A percentile compares a stretch with the other conserved stretches of the same genome.
These are phyloP conservation scores for Sarcophaga variegata DNA, from an alignment of 2,888 invertebrate species.

Conservation along the genomic window DNA sequence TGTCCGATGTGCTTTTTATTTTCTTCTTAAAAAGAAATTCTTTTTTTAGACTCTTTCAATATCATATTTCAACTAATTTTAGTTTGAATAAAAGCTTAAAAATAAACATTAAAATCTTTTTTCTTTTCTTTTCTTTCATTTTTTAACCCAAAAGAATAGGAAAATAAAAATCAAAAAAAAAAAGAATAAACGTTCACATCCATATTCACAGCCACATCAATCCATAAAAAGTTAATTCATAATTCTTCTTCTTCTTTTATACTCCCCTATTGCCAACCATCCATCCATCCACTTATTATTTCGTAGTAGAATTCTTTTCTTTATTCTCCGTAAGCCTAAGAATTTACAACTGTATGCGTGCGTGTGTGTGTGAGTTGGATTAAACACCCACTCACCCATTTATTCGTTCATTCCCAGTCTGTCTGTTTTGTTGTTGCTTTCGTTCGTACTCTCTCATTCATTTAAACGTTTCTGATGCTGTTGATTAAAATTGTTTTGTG, in stretches of 20 bases:
- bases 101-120: conserved; percentile 48
- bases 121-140: conserved; percentile 34
- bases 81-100: conserved; percentile 58
- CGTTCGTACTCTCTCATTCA: not conserved
- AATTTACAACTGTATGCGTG: not conserved
- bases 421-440: not conserved
- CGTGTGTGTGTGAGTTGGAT: not conserved
- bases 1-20: conserved; percentile 6
- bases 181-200: conserved; percentile 4
- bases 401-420: not conserved
- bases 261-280: not conserved
- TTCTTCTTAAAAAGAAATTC: not conserved
- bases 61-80: conserved; percentile 18
- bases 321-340: not conserved
- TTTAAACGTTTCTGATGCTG: conserved; percentile 5
- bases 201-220: not conserved
- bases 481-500: not conserved
- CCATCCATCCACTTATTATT: conserved; percentile 9
- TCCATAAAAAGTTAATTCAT: conserved; percentile 41
- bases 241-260: conserved; percentile 35
- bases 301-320: not conserved
- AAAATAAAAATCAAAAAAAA: conserved; percentile 6
- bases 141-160: conserved; percentile 10
- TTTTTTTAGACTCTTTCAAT: not conserved
- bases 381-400: conserved; percentile 6